These are phyloP conservation scores for Glareola pratincola DNA, from an alignment of 2,113 vertebrate genomes.

Conservation along the genomic window DNA sequence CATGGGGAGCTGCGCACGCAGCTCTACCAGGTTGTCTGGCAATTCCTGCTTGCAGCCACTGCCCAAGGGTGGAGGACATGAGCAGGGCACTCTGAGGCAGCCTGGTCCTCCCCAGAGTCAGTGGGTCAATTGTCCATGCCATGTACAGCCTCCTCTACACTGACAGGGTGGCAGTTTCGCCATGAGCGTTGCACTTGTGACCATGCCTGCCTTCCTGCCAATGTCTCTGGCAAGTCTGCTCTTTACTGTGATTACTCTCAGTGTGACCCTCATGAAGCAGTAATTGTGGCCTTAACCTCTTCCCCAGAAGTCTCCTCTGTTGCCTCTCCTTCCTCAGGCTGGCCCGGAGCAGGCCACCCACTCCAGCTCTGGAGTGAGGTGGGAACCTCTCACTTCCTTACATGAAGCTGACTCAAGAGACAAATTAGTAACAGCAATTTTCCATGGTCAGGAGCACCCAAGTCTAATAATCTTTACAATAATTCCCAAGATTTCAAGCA, in stretches of 20 bases:
- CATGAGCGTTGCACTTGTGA: neutral
- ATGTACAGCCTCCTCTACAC: fast-evolving
- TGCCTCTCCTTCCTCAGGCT: neutral
- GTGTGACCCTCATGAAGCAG: neutral
- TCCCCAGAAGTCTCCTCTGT: neutral
- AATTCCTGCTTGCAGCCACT: neutral
- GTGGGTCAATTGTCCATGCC: neutral
- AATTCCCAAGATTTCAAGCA: neutral
- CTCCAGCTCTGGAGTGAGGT: fast-evolving
- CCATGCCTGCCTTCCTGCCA: neutral
- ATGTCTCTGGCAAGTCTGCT: neutral
- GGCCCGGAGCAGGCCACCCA: neutral
- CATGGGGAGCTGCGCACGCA: neutral
- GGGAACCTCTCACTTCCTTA: neutral
- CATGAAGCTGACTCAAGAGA: neutral
- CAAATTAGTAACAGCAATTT: neutral
- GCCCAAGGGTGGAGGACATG: neutral
- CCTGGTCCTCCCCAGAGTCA: neutral
- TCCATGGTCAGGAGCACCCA: neutral
- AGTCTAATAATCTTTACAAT: neutral
- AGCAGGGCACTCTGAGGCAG: neutral
- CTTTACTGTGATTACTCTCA: neutral
- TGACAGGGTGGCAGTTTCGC: neutral
- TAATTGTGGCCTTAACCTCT: neutral
- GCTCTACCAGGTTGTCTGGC: neutral